phyloP scores from a whole-genome alignment of 2,888 invertebrate species.

The Tetragonisca angustula region DNA sequence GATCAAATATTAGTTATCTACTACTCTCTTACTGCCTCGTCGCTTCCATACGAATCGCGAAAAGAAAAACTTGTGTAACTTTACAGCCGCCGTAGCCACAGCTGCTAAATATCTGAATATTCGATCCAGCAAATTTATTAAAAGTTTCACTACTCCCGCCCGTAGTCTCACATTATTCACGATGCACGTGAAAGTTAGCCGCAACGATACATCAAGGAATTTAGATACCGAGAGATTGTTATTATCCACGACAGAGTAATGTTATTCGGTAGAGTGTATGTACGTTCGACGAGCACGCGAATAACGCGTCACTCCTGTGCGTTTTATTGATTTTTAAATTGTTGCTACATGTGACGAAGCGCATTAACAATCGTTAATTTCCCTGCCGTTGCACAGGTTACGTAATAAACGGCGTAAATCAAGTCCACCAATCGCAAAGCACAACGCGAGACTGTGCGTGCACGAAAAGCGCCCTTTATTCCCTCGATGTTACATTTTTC shows the following conservation, averaged over 20 bases:
- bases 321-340: slow-evolving; percentile 38
- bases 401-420: slow-evolving; percentile 6
- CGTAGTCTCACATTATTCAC: not conserved
- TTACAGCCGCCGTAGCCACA: not conserved
- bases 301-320: not conserved
- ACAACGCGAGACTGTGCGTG: not conserved
- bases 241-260: not conserved
- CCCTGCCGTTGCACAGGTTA: not conserved
- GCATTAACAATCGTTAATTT: slow-evolving; percentile 23
- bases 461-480: not conserved
- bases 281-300: slow-evolving; percentile 9
- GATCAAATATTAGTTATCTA: not conserved
- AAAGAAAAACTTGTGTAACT: not conserved
- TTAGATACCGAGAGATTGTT: not conserved
- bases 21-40: not conserved
- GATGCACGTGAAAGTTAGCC: not conserved
- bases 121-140: not conserved
- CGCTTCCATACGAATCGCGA: not conserved
- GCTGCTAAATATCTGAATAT: not conserved
- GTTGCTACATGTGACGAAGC: not conserved
- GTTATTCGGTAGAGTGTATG: not conserved
- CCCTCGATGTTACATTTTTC: not conserved
- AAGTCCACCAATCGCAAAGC: not conserved
- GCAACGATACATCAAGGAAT: not conserved
- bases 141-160: not conserved